Base-by-base conservation (phyloP, 2,113 vertebrate species). In the Rousettus leschenaultii region DNA sequence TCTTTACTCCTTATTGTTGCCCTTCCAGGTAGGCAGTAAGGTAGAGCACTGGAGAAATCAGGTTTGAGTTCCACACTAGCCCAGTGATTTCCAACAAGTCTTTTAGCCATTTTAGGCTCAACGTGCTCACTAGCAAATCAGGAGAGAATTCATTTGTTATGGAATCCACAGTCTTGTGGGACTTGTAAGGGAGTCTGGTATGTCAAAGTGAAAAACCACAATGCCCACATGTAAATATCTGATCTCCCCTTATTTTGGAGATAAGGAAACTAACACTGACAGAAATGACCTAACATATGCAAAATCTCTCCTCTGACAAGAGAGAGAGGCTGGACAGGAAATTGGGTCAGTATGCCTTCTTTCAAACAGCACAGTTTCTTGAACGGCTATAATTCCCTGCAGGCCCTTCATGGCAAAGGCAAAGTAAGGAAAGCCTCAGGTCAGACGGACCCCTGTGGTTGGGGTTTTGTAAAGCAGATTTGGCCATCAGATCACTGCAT, bases 331-430 rank as follows among this genome's bases (percentile, higher is more conserved):
- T 51, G 53, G 65, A 33, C 61, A 90, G 88, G 92, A 98, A 93
- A 90, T 19, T 57, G 80, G 90, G 94, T 92, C 85, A 94, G 77
- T 59, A 68, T 90, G 87, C 75, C 87, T 97, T 95, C 89, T 88
- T 86, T 89, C 80, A 53, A 24, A 59, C 11, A 68, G 61, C 84
- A 26, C 57, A 19, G 94, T 75, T 95, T 96, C 91, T 91, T 88
- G 94, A 71, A 75, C 43, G 0, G 11, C 90, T 45, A 28, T 51
- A 61, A 40, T 92, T 88, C 87, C 89, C 89, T 13, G 5, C 51
- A 95, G 63, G 53, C 51, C 35, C 40, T 57, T 88, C 59, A 63
- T 15, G 0, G 4, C 89, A 82, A 33, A 83, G 11, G 61, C 68
- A 89, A 45, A 82, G 73, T 14, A 78, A 90, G 79, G 71, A 96